Percentiles rank a stretch among this genome's conserved stretches.
These are phyloP conservation scores for Australoheros scitulus DNA, from an alignment of 2,113 vertebrate species.

Conservation along the genomic window DNA sequence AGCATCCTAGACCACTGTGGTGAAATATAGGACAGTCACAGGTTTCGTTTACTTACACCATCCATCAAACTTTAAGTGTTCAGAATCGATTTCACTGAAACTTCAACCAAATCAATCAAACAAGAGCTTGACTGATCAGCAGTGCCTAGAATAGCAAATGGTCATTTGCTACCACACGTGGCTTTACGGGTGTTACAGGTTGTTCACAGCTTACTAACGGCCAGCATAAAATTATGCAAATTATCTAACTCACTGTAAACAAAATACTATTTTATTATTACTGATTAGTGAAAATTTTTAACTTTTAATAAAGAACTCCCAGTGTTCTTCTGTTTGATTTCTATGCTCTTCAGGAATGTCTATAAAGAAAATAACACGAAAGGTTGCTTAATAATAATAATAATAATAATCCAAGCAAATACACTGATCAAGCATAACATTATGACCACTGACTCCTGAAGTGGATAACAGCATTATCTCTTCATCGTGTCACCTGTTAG, in stretches of 20 bases:
- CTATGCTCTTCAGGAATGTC: neutral
- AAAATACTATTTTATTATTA: neutral
- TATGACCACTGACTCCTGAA: too few relatives aligned
- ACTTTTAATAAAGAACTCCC: neutral
- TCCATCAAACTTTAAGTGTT: neutral
- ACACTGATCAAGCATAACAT: too few relatives aligned
- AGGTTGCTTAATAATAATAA: too few relatives aligned
- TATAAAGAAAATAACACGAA: too few relatives aligned
- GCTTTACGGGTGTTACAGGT: neutral
- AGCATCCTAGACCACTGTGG: neutral
- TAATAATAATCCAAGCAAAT: too few relatives aligned
- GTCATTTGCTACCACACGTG: neutral
- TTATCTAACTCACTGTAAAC: neutral
- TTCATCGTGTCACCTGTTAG: too few relatives aligned
- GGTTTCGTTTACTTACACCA: neutral
- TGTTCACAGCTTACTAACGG: neutral
- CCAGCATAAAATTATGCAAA: neutral
- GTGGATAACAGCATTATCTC: too few relatives aligned
- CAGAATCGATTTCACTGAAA: neutral
- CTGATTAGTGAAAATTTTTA: neutral
- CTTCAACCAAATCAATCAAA: neutral
- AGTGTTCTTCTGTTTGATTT: neutral
- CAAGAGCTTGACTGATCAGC: neutral
- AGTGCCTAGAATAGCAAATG: neutral
- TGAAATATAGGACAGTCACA: neutral